Evolutionary conservation across 2,113 vertebrate genomes (phyloP), one percentile per base, ranked within the genome.

Genomic region (Hirundichthys speculiger): DNA sequence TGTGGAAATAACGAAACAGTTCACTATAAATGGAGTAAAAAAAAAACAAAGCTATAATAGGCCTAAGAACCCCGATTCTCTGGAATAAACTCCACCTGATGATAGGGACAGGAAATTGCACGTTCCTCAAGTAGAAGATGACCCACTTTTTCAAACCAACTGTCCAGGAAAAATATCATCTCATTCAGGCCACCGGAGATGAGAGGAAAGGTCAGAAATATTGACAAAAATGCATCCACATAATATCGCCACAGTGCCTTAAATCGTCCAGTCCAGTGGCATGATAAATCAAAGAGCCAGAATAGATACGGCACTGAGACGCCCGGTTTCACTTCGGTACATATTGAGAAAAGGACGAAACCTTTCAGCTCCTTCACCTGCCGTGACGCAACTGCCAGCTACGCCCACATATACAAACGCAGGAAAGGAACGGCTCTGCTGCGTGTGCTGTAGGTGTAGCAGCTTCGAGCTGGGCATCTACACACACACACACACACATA

Each of bases 331-430:
- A 69, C 64, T 75, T 75, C 49, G 43, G 67, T 63, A 60, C 68
- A 38, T 24, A 63, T 34, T 25, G 49, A 53, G 40, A 47, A 16
- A n/a, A 30, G 52, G 47, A 52, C 20, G 69, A 71, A 86, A 58
- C 2, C 62, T 65, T 70, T 86, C 83, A 85, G 80, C 81, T 13
- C 40, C 82, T 84, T 83, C 51, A 25, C 38, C 30, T 55, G 57
- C 62, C 24, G n/a, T 12, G 5, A 74, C 67, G 68, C 54, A 61
- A n/a, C n/a, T n/a, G 66, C 61, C 50, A 78, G 59, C 78, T 42
- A 53, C 61, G 73, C 84, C 83, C 52, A 84, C 73, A 81, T 30
- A 19, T 25, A 74, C 11, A 8, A 43, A 83, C 24, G 65, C 42
- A 75, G 72, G 46, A 48, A 18, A 34, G 6, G 30, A 34, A 10